These are phyloP conservation scores for Melanotaenia maccullochi DNA, from an alignment of 2,797 vertebrate species.

Conservation along the genomic window DNA sequence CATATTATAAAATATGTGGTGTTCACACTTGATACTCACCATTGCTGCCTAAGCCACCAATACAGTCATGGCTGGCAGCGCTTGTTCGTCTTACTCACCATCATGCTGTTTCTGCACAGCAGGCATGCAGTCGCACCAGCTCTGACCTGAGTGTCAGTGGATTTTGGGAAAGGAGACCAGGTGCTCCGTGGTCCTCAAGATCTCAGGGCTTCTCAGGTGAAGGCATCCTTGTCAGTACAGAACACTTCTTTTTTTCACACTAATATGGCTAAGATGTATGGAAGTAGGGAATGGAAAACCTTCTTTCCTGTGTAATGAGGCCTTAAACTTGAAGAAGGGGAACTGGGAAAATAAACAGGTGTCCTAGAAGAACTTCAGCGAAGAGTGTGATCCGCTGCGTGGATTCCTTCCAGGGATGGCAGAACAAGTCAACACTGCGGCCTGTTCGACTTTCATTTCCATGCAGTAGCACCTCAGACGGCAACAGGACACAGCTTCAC, in stretches of 20 bases:
- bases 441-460: conserved; percentile 51
- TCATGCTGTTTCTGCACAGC: conserved; percentile 37
- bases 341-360: conserved; percentile 50
- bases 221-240: conserved; percentile 58
- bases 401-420: conserved; percentile 65
- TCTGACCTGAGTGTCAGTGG: conserved; percentile 44
- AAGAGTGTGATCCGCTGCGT: conserved; percentile 38
- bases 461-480: conserved; percentile 56
- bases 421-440: conserved; percentile 56
- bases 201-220: conserved; percentile 67
- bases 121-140: conserved; percentile 30
- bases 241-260: conserved; percentile 41
- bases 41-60: conserved; percentile 70
- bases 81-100: conserved; percentile 72
- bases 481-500: conserved; percentile 59
- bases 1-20: conserved; percentile 52
- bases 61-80: conserved; percentile 73
- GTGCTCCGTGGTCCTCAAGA: conserved; percentile 69
- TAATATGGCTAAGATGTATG: conserved; percentile 54
- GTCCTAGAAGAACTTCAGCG: conserved; percentile 52
- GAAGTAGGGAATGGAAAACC: conserved; percentile 36
- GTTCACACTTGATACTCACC: conserved; percentile 76
- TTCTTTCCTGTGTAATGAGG: conserved; percentile 50
- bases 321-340: conserved; percentile 42
- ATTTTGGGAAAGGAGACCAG: conserved; percentile 42